Evolutionary conservation across 2,113 vertebrate genomes (phyloP).

Genomic region (Bungarus multicinctus): DNA sequence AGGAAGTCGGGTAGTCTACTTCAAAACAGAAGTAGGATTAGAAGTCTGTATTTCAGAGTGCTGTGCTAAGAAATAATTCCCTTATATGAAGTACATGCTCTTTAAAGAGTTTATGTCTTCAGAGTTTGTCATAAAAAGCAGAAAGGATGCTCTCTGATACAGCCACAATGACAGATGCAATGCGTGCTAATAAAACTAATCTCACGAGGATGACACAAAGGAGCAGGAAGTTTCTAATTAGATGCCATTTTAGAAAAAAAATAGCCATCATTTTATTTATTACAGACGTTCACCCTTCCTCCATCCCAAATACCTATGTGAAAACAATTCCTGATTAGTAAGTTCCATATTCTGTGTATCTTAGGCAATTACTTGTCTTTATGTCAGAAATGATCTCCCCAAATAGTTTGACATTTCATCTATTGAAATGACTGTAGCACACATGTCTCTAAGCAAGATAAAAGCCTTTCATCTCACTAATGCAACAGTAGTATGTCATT

Average conservation of each 20-base stretch:
- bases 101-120: constrained; percentile 15
- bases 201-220: not conserved
- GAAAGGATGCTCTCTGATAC: not conserved
- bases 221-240: constrained; percentile 21
- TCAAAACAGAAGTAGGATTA: not conserved
- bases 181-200: constrained; percentile 20
- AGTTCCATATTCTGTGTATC: constrained; percentile 32
- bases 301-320: not conserved
- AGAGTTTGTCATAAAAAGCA: not conserved
- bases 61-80: not conserved
- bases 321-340: constrained; percentile 34
- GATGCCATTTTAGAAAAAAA: constrained; percentile 23
- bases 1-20: no score
- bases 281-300: not conserved
- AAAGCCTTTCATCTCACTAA: constrained; percentile 52
- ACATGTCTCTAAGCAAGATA: constrained; percentile 45
- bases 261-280: constrained; percentile 29
- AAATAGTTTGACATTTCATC: constrained; percentile 50
- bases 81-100: not conserved
- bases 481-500: constrained; percentile 41
- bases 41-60: not conserved
- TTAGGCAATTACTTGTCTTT: constrained; percentile 50
- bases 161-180: constrained; percentile 36
- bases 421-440: constrained; percentile 53
- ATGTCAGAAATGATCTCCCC: constrained; percentile 51